These are phyloP conservation scores for Yponomeuta cagnagella DNA, from an alignment of 2,888 invertebrate species.

Conservation along the genomic window DNA sequence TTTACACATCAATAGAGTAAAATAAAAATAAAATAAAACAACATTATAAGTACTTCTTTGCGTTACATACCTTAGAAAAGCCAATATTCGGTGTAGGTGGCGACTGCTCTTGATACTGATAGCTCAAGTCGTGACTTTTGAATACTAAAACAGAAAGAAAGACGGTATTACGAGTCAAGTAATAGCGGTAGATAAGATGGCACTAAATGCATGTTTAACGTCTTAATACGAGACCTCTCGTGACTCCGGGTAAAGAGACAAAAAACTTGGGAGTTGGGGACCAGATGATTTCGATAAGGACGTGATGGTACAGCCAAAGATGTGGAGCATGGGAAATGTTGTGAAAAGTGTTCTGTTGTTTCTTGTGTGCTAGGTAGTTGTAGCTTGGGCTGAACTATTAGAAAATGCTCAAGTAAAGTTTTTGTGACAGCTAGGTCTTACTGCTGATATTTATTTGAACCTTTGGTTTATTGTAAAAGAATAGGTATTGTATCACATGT, in stretches of 20 bases:
- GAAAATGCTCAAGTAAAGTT: too few relatives aligned
- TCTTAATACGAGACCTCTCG: conserved; percentile 68
- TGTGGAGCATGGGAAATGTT: conserved; percentile 59
- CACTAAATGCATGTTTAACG: conserved; percentile 73
- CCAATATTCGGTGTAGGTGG: conserved; percentile 89
- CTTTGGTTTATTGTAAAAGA: too few relatives aligned
- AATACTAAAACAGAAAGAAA: conserved; percentile 87
- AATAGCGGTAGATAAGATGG: conserved; percentile 61
- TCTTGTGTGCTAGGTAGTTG: neutral
- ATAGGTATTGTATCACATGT: too few relatives aligned
- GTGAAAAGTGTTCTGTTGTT: neutral
- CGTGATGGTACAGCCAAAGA: conserved; percentile 63
- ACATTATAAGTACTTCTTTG: too few relatives aligned
- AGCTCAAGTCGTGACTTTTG: conserved; percentile 84
- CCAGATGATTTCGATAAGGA: conserved; percentile 57
- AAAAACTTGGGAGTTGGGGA: conserved; percentile 63
- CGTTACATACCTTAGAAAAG: conserved; percentile 85
- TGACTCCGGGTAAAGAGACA: conserved; percentile 69
- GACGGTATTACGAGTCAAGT: conserved; percentile 69
- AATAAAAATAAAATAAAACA: too few relatives aligned
- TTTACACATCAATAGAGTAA: too few relatives aligned
- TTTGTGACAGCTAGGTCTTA: too few relatives aligned
- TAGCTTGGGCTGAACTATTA: too few relatives aligned
- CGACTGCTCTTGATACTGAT: conserved; percentile 80
- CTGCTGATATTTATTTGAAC: too few relatives aligned